phyloP scores from a whole-genome alignment of 2,888 invertebrate species.

The Campoplex capitator region DNA sequence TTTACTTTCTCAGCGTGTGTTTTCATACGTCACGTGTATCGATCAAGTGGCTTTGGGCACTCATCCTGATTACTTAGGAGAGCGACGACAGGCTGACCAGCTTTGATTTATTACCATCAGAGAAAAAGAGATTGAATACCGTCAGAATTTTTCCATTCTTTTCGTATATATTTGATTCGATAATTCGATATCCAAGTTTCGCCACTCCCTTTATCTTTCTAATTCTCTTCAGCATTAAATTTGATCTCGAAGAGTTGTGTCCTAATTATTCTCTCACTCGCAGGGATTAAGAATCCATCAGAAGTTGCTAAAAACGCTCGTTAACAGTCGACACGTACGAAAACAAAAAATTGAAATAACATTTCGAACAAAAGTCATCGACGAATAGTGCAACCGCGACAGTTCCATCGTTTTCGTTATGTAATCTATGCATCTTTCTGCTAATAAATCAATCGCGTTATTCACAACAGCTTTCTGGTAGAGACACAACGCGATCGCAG shows the following conservation, averaged over 20 bases:
- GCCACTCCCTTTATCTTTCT: too few species aligned
- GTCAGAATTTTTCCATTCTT: conserved; percentile 32
- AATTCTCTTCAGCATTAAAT: too few species aligned
- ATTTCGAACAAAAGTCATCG: too few species aligned
- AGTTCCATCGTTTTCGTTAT: background rate
- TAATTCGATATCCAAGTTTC: too few species aligned
- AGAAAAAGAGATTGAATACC: background rate
- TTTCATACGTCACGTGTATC: conserved; percentile 35
- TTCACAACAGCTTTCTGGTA: background rate
- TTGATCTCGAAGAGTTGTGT: too few species aligned
- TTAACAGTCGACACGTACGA: too few species aligned
- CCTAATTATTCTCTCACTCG: too few species aligned
- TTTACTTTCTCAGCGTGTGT: background rate
- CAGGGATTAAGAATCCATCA: too few species aligned
- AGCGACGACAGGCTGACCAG: conserved; percentile 61
- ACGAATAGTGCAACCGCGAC: too few species aligned
- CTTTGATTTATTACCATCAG: conserved; percentile 68
- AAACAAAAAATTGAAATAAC: too few species aligned
- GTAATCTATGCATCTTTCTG: background rate
- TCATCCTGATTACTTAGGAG: conserved; percentile 61
- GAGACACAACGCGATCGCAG: background rate
- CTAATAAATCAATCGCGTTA: background rate
- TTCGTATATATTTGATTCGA: too few species aligned
- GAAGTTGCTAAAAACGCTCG: too few species aligned
- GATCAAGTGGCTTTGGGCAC: conserved; percentile 46